These are phyloP conservation scores for Daktulosphaira vitifoliae DNA, from an alignment of 1,140 invertebrate species.

Conservation along the genomic window DNA sequence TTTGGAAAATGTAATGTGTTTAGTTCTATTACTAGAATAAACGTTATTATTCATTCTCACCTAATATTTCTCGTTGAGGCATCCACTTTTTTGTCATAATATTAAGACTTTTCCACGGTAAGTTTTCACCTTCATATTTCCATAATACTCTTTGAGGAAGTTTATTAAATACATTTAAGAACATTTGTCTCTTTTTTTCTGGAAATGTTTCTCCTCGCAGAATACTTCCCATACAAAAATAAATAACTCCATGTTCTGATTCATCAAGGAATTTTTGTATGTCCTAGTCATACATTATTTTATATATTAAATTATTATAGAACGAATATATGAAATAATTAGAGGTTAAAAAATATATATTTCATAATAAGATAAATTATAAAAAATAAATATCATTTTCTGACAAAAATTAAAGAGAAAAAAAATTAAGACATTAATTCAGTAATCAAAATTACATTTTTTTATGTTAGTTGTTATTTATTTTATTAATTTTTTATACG, in stretches of 20 bases:
- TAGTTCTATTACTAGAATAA: neutral
- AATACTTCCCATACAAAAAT: constrained; percentile 43
- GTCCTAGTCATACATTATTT: too few species aligned
- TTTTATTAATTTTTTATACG: too few species aligned
- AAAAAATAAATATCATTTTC: too few species aligned
- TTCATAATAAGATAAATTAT: too few species aligned
- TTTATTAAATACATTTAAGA: constrained; percentile 41
- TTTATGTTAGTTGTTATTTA: too few species aligned
- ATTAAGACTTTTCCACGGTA: constrained; percentile 1
- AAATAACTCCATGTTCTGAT: constrained; percentile 42
- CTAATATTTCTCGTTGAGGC: constrained; percentile 33
- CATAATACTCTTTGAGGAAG: constrained; percentile 49
- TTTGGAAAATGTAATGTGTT: neutral
- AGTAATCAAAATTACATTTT: too few species aligned
- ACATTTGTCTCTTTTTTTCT: constrained; percentile 36
- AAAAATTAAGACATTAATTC: too few species aligned
- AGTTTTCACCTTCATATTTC: constrained; percentile 49
- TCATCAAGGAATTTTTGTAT: constrained; percentile 36
- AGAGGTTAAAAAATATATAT: too few species aligned
- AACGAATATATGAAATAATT: too few species aligned
- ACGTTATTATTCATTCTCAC: constrained; percentile 7
- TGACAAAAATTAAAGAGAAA: too few species aligned
- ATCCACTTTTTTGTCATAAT: constrained; percentile 24
- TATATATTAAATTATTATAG: too few species aligned
- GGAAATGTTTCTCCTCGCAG: constrained; percentile 38